Evolutionary conservation across 1,140 invertebrate genomes (phyloP).

Genomic region (Vollenhovia emeryi): DNA sequence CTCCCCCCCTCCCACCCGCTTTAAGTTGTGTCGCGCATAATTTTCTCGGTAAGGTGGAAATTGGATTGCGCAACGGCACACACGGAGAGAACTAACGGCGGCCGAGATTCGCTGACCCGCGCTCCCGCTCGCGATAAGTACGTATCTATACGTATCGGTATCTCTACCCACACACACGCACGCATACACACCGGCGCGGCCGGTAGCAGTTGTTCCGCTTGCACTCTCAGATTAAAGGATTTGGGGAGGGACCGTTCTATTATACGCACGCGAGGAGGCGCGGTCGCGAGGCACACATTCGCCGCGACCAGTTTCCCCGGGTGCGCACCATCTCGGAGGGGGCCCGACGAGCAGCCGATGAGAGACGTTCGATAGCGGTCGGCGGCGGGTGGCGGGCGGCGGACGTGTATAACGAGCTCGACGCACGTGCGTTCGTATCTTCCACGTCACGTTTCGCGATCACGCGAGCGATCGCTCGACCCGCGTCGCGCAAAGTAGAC

Average conservation of each 20-base stretch:
- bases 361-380: slow-evolving; percentile 41
- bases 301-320: slow-evolving; percentile 24
- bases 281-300: slow-evolving; percentile 48
- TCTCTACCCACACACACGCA: neutral
- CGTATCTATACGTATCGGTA: neutral
- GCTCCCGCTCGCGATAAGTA: neutral
- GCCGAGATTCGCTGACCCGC: neutral
- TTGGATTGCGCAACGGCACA: slow-evolving; percentile 10
- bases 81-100: slow-evolving; percentile 25
- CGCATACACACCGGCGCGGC: no score
- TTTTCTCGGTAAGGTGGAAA: slow-evolving; percentile 34
- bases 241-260: slow-evolving; percentile 44
- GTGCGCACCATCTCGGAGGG: slow-evolving; percentile 2
- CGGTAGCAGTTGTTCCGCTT: neutral
- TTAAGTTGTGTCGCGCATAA: neutral
- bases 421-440: slow-evolving; percentile 50
- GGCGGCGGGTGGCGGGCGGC: neutral
- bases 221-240: slow-evolving; percentile 35
- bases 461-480: slow-evolving; percentile 41
- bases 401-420: slow-evolving; percentile 31
- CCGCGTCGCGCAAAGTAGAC: neutral
- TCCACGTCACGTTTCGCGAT: slow-evolving; percentile 45
- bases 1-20: no score
- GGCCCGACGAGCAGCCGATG: slow-evolving; percentile 25
- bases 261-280: slow-evolving; percentile 51